Base-by-base conservation (phyloP, 2,113 vertebrate species). In the Platycercus adscitus region DNA sequence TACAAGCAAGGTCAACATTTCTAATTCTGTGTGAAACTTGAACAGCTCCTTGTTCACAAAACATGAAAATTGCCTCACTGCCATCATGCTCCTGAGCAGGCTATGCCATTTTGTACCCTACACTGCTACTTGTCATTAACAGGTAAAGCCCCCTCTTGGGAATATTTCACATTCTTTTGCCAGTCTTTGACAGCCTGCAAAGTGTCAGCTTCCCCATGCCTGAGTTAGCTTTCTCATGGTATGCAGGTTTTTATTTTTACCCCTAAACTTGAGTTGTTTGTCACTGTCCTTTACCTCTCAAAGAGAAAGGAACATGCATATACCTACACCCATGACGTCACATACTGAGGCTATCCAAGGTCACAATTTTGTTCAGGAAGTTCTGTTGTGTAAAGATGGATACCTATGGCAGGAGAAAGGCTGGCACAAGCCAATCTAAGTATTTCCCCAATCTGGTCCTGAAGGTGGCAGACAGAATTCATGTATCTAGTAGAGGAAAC, bases 161-260 rank as follows among this genome's bases (percentile, higher is more conserved):
- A 79, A 66, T 12, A 78, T 5, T 52, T 37, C n/a, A 47, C 9
- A 15, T 23, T 14, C 4, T 31, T 15, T 91, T 10, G 1, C 44
- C 75, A 66, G 44, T 13, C 66, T 78, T 47, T 55, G 43, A 26
- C 43, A 37, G 20, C 25, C 41, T 44, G 21, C 13, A 35, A 78
- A 46, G 47, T 20, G 20, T 17, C 29, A 75, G 4, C 8, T 18
- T 61, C 28, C 52, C 64, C 0, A 0, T 2, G 52, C 46, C 55
- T 23, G 11, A 50, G 26, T 47, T 69, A 13, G 7, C 31, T 37
- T 35, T 58, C 35, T 41, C 47, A 49, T 18, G 60, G 14, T 8
- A 25, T 16, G 26, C 2, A 11, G 11, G 5, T 69, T 46, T 58
- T 15, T 28, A 28, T 35, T 73, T 87, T 84, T 29, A 71, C 17